A percentile compares a stretch with the other conserved stretches of the same genome.
These are phyloP conservation scores for Nycticryphes semicollaris DNA, from an alignment of 2,113 vertebrate species.

Conservation along the genomic window DNA sequence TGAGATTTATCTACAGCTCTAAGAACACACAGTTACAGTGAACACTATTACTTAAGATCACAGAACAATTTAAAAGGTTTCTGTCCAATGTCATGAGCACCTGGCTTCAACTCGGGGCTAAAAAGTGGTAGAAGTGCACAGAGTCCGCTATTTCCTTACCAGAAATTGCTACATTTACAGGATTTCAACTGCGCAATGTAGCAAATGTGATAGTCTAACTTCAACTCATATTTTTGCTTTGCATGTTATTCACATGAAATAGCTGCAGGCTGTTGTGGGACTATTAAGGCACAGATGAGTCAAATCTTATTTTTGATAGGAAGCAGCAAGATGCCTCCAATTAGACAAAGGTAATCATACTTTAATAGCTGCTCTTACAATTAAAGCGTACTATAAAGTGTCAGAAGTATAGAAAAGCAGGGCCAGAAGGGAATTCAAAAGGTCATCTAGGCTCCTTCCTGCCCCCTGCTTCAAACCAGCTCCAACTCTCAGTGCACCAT, in stretches of 20 bases:
- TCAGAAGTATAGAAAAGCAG: conserved; percentile 3
- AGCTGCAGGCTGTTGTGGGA: not conserved
- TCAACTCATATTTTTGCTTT: not conserved
- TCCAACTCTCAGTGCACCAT: not conserved
- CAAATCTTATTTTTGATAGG: conserved; percentile 33
- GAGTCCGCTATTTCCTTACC: not conserved
- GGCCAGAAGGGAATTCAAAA: conserved; percentile 9
- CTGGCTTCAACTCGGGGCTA: not conserved
- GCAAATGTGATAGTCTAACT: not conserved
- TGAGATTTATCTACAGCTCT: not conserved
- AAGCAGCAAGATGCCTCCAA: conserved; percentile 21
- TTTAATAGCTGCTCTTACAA: conserved; percentile 17
- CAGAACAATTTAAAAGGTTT: not conserved
- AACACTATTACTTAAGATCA: not conserved
- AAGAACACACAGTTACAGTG: not conserved
- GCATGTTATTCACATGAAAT: not conserved
- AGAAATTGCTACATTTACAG: not conserved
- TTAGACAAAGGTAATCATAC: not conserved
- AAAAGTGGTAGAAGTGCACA: not conserved
- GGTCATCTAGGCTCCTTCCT: not conserved
- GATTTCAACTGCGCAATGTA: not conserved
- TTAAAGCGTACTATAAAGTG: not conserved
- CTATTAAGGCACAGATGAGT: not conserved
- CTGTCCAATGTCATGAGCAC: not conserved
- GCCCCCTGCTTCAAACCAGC: not conserved